Evolutionary conservation across 2,113 vertebrate genomes (phyloP), one percentile per base, ranked within the genome.

Genomic region (Tricholaema leucomelas): DNA sequence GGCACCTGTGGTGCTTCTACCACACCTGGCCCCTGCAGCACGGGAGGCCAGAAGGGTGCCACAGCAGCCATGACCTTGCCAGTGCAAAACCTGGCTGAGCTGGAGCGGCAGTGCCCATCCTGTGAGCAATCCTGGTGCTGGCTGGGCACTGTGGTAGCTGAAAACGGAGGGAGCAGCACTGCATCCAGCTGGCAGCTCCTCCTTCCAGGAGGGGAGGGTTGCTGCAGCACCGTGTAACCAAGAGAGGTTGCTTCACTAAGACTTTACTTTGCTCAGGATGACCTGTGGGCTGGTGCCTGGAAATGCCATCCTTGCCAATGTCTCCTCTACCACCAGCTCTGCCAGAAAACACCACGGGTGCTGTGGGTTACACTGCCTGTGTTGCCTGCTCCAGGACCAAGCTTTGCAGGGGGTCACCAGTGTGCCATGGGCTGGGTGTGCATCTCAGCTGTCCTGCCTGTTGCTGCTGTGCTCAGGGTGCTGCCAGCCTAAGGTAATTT

Each of bases 301-400:
- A 12, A 24, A 2, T 65, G 69, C 6, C 10, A 16, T 5, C 72
- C 18, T 21, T 36, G 36, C 25, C 12, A 25, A 50, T 50, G 48
- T 13, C 48, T 50, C 23, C 23, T 75, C 20, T 75, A 3, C 27
- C 44, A 10, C 6, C 3, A 6, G 48, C 36, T 63, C 33, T 63
- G 42, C 72, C 10, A 0, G 42, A 44, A 44, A 44, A 44, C 2
- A 42, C 36, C 3, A 0, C 0, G 21, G 81, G 30, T 20, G 6
- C 15, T 2, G 25, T 1, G 5, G 50, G 25, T 12, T 15, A 25
- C 0, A 0, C 31, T 67, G 52, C 8, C n/a, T 42, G 3, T 61
- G 52, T 31, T 19, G 17, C 60, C 42, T 1, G 2, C 28, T 30
- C 30, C 18, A 42, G 42, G 50, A 30, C 31, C 9, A 17, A 50